A percentile compares a stretch with the other conserved stretches of the same genome.
These are phyloP conservation scores for Dolichomitus sp. DNA, from an alignment of 2,888 invertebrate species.

Conservation along the genomic window DNA sequence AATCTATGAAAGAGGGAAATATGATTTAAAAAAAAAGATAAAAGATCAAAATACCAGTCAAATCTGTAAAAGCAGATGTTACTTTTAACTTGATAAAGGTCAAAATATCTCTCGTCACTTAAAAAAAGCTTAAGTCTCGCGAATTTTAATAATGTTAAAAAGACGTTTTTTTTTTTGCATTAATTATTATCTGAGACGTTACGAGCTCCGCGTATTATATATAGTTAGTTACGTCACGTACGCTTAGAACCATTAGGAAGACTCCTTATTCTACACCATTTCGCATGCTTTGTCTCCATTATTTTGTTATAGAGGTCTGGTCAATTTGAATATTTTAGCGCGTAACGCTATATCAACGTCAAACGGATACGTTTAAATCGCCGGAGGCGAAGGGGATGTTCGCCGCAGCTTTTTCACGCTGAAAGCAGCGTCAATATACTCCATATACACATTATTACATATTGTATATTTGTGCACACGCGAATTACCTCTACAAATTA, in stretches of 20 bases:
- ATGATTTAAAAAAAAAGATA: background rate
- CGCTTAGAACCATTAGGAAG: background rate
- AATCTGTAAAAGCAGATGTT: background rate
- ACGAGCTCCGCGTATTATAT: background rate
- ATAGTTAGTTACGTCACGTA: background rate
- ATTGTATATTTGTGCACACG: background rate
- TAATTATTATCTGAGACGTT: background rate
- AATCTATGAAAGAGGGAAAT: background rate
- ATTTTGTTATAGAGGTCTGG: conserved; percentile 54
- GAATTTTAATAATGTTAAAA: background rate
- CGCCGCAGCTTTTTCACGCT: conserved; percentile 10
- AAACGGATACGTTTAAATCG: conserved; percentile 16
- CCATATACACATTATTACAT: background rate
- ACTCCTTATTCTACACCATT: background rate
- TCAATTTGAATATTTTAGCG: conserved; percentile 47
- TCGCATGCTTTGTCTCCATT: conserved; percentile 15
- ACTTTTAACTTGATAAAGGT: background rate
- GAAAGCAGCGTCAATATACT: background rate
- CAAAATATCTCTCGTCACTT: background rate
- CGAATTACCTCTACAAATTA: background rate
- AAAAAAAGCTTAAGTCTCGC: background rate
- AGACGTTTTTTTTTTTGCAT: background rate
- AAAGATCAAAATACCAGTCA: background rate
- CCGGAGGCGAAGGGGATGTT: conserved; percentile 6
- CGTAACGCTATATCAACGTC: conserved; percentile 25